Percentiles rank a stretch among this genome's conserved stretches.
These are phyloP conservation scores for Clarias pachynema DNA, from an alignment of 2,797 vertebrate species.

Conservation along the genomic window DNA sequence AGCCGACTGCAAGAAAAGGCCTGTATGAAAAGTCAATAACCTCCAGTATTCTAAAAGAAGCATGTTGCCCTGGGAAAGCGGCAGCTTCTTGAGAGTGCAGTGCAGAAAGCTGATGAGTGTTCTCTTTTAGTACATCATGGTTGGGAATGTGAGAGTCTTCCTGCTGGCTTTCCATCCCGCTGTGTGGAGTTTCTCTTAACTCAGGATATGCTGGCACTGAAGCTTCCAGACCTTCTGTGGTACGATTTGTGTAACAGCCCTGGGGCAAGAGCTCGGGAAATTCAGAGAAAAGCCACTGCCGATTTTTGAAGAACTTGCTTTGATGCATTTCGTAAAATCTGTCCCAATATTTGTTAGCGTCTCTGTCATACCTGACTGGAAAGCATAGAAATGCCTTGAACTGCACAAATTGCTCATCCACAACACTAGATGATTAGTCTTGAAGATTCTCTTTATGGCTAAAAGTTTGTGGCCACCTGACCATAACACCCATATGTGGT, in stretches of 20 bases:
- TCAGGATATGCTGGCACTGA: constrained; percentile 1
- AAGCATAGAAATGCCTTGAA: constrained; percentile 26
- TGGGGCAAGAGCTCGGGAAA: constrained; percentile 90
- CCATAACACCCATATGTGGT: background rate
- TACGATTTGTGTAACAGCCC: constrained; percentile 15
- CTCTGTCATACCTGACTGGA: constrained; percentile 83
- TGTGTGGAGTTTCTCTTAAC: constrained; percentile 18
- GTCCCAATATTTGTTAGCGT: constrained; percentile 87
- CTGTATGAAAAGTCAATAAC: constrained; percentile 62
- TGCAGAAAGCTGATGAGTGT: constrained; percentile 38
- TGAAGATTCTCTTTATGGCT: background rate
- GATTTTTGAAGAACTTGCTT: constrained; percentile 92
- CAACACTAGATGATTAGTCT: background rate
- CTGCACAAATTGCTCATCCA: constrained; percentile 1
- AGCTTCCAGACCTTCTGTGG: constrained; percentile 27
- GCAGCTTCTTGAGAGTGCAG: constrained; percentile 37
- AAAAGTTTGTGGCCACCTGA: background rate
- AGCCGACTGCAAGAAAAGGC: background rate
- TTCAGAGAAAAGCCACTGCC: constrained; percentile 84
- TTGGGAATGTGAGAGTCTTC: constrained; percentile 6
- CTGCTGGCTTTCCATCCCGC: background rate
- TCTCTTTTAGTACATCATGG: constrained; percentile 19
- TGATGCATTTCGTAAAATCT: constrained; percentile 87
- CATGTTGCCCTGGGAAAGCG: constrained; percentile 79
- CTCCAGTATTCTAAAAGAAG: constrained; percentile 87